Base-by-base conservation (phyloP, 2,797 vertebrate species). In the Oceanodroma leucorhoa region DNA sequence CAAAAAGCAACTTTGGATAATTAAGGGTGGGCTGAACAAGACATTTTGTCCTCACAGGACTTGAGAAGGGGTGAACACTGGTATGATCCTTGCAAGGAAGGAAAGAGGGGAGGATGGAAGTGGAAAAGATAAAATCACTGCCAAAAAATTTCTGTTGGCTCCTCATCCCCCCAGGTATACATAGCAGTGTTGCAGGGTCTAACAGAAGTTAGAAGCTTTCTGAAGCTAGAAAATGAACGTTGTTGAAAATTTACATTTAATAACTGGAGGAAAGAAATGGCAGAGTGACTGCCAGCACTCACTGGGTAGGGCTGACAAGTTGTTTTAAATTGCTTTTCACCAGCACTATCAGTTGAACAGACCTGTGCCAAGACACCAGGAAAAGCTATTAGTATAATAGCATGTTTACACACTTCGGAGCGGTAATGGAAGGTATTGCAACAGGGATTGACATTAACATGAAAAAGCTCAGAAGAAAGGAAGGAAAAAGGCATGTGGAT, bases 321-420 rank as follows among this genome's bases (percentile, higher is more conserved):
- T 76, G 50, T 20, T 97, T 87, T 72, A 93, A 94, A 95, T 41
- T 54, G 93, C 82, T 95, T 94, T 89, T 83, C 55, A 90, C 36
- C 57, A 93, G 79, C 64, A 81, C 80, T 62, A 72, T 34, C 20
- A 53, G 64, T 71, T 89, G 87, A 96, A 94, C 29, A 88, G 55
- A 40, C 27, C 60, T 78, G 57, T 61, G 58, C 87, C 79, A 84
- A 94, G 14, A 90, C 38, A 54, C 18, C 71, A 34, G 40, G 36
- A 88, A 90, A 92, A 96, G 29, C 64, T 89, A 46, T 86, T 55
- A 72, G 45, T 36, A 22, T 57, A 88, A 90, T 29, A 94, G 81
- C 48, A 86, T 50, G 46, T 76, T 95, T 75, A 77, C 3, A 5
- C 57, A 55, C 24, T 58, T 81, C 20, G 32, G 90, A 87, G 69